phyloP scores from a whole-genome alignment of 2,113 vertebrate species.

The Accipiter virgatus region DNA sequence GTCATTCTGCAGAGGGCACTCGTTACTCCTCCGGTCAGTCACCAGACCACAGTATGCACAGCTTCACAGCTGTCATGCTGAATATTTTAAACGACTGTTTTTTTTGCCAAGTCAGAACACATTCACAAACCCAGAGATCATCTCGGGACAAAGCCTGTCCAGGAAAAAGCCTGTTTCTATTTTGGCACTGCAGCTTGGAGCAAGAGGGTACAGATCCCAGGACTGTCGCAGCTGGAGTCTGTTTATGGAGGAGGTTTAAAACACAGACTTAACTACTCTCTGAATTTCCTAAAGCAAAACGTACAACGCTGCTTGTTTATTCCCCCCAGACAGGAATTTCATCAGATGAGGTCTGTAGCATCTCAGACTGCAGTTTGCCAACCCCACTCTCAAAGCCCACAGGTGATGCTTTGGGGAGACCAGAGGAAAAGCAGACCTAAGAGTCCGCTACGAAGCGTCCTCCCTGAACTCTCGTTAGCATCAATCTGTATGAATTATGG shows the following conservation, averaged over 20 bases:
- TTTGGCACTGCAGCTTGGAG: background rate
- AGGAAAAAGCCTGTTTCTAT: slow-evolving; percentile 37
- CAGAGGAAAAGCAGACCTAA: background rate
- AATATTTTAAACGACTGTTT: background rate
- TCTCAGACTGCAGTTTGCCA: background rate
- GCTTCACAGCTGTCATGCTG: background rate
- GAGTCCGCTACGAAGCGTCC: fast-evolving
- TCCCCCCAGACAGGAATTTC: background rate
- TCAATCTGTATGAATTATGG: background rate
- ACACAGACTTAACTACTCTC: background rate
- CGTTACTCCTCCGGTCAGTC: background rate
- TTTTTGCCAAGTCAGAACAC: slow-evolving; percentile 43
- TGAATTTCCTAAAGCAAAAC: background rate
- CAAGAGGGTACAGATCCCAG: background rate
- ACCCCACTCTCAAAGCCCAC: background rate
- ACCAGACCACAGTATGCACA: background rate
- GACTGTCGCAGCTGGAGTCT: background rate
- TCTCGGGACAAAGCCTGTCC: slow-evolving; percentile 27
- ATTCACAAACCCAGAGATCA: background rate
- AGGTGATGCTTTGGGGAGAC: background rate
- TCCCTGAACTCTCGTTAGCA: background rate
- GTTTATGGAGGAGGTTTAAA: slow-evolving; percentile 19
- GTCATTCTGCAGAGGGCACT: background rate
- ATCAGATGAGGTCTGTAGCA: background rate
- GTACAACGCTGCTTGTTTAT: background rate